phyloP scores from a whole-genome alignment of 2,113 vertebrate genomes.

The Anhinga rufa region DNA sequence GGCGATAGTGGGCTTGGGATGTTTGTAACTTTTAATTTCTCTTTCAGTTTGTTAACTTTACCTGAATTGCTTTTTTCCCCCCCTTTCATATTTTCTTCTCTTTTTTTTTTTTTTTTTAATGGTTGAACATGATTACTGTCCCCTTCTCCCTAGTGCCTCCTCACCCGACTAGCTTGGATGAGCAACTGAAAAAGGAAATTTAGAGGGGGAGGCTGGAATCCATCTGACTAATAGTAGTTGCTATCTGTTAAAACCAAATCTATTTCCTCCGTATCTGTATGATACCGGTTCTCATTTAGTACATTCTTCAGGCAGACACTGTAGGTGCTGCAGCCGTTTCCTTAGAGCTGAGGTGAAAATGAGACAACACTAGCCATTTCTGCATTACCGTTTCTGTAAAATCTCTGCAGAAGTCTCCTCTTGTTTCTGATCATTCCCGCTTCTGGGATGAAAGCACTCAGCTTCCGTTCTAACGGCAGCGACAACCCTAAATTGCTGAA shows the following conservation, averaged over 20 bases:
- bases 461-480: background rate
- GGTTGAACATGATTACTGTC: background rate
- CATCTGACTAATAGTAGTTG: background rate
- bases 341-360: background rate
- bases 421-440: background rate
- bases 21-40: background rate
- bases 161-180: background rate
- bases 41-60: background rate
- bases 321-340: background rate
- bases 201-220: background rate
- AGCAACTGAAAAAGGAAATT: background rate
- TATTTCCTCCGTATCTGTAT: accelerated
- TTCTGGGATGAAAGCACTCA: background rate
- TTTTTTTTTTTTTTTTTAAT: background rate
- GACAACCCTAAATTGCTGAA: background rate
- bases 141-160: background rate
- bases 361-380: background rate
- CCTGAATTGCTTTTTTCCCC: background rate
- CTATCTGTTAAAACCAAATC: accelerated
- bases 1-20: background rate
- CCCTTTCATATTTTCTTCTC: background rate
- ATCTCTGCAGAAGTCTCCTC: background rate
- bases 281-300: accelerated
- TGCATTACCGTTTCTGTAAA: background rate
- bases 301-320: accelerated